Evolutionary conservation across 2,888 invertebrate species (phyloP), one percentile per base, ranked within the genome.

Genomic region (Lamproptera curius): DNA sequence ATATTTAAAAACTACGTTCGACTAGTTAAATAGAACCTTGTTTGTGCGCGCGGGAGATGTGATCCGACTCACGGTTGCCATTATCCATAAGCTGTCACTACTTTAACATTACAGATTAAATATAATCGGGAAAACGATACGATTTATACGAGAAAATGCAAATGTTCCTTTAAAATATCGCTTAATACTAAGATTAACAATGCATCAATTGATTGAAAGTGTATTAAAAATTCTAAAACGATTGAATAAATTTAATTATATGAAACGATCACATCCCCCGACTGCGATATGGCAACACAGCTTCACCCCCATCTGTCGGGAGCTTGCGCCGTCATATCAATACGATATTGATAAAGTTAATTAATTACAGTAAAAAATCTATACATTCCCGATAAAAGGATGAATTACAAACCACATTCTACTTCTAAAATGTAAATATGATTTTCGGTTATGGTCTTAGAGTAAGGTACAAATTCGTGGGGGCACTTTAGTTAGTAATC

Each of bases 391-490:
- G 66, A 69, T 62, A 62, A 73, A 64, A 61, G 59, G 61, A 66
- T 63, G 63, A 62, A 66, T 68, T 73, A 76, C 70, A 73, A 72
- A 71, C 70, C 71, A 67, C 39, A 9, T 42, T 74, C 70, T 65
- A 61, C 83, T 84, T 57, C 76, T 82, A 81, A 66, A 57, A 73
- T 73, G 70, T 74, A 73, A 72, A 75, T 78, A 81, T 75, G 73
- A 71, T 58, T 74, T 66, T 67, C 52, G 66, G 62, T 69, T 73
- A 78, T 70, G 74, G 71, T 65, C 76, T 79, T 81, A 81, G 48
- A 53, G 49, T 58, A 66, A n/a, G n/a, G 70, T 73, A 79, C 77
- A 83, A 82, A 82, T 83, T 82, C 82, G 79, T 80, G 80, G 80
- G n/a, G 80, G 81, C 77, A 81, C 76, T 79, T 76, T 68, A 58